Conservation (phyloP, 1,140 invertebrate genomes). For the Heliconius eleuchia region DNA sequence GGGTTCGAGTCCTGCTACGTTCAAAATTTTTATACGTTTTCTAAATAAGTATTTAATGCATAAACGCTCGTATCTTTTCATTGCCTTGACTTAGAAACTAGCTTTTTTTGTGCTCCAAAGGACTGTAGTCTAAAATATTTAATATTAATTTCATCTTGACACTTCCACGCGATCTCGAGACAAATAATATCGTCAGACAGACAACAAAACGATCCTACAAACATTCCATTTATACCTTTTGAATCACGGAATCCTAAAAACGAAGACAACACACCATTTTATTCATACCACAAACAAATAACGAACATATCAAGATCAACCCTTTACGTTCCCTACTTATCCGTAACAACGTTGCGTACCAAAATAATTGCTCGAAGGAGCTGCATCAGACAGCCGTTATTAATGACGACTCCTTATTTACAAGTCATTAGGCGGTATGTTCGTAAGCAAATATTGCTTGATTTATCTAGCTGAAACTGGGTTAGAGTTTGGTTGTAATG, state of each 20-base stretch:
- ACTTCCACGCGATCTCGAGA: too few relatives aligned
- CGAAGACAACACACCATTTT: neutral
- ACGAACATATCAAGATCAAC: neutral
- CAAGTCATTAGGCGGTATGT: conserved; percentile 36
- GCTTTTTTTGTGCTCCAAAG: too few relatives aligned
- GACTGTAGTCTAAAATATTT: too few relatives aligned
- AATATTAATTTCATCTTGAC: too few relatives aligned
- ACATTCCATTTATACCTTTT: neutral
- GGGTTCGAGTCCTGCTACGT: too few relatives aligned
- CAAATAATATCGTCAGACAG: too few relatives aligned
- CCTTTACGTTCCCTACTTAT: conserved; percentile 3
- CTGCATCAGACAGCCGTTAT: conserved; percentile 40
- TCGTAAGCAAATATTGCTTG: conserved; percentile 40
- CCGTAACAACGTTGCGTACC: conserved; percentile 5
- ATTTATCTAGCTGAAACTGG: conserved; percentile 31
- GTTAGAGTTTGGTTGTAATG: neutral
- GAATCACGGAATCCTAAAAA: neutral
- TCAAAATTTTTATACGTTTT: too few relatives aligned
- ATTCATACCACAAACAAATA: neutral
- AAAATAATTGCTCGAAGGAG: conserved; percentile 37
- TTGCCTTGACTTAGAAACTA: too few relatives aligned
- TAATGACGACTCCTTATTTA: conserved; percentile 42
- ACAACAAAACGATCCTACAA: neutral
- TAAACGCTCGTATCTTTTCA: too few relatives aligned
- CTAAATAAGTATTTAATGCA: too few relatives aligned